These are phyloP conservation scores for Nothocercus nigrocapillus DNA, from an alignment of 2,113 vertebrate genomes.

Conservation along the genomic window DNA sequence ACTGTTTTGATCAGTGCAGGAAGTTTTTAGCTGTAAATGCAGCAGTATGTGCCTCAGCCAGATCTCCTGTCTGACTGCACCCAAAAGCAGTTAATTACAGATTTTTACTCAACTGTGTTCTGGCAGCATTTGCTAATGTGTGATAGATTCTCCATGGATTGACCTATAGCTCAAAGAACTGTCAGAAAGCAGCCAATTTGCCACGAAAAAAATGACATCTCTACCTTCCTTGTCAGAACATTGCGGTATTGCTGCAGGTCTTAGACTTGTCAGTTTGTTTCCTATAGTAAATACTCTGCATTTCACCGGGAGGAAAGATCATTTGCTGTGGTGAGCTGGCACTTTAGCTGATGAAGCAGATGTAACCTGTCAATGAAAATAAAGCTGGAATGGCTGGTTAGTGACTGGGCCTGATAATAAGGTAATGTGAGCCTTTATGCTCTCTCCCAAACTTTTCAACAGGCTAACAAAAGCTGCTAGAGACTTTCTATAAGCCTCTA, in stretches of 20 bases:
- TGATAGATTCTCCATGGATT: not conserved
- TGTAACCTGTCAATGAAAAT: not conserved
- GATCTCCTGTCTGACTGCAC: not conserved
- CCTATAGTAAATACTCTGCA: not conserved
- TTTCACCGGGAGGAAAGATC: not conserved
- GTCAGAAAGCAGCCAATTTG: not conserved
- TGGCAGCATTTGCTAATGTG: not conserved
- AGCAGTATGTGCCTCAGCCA: not conserved
- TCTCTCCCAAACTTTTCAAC: not conserved
- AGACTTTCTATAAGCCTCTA: not conserved
- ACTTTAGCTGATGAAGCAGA: not conserved
- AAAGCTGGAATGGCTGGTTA: not conserved
- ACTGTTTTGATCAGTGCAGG: not conserved
- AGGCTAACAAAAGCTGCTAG: not conserved
- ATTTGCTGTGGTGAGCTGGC: not conserved
- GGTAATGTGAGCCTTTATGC: not conserved
- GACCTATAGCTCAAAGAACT: not conserved
- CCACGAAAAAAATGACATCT: rapidly evolving
- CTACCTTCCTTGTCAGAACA: not conserved
- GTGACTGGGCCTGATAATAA: not conserved
- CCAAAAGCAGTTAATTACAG: not conserved
- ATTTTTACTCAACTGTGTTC: not conserved
- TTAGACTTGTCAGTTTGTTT: rapidly evolving
- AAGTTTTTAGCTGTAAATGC: not conserved
- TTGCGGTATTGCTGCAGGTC: not conserved